A percentile compares a stretch with the other conserved stretches of the same genome.
Evolutionary conservation across 2,797 vertebrate genomes (phyloP).

Genomic region (Labeo calbasu): DNA sequence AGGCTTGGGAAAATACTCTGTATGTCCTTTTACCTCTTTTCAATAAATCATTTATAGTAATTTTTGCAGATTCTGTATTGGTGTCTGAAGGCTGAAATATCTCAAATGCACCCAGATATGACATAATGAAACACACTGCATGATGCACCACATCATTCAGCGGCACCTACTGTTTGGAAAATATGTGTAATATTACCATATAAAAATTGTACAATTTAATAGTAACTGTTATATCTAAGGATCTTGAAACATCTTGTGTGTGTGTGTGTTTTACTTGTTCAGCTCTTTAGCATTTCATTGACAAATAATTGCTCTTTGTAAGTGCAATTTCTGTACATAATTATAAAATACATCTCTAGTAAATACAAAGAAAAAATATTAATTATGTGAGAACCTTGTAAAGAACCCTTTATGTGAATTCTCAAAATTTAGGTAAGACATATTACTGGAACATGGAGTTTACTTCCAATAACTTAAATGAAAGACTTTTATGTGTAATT

Average conservation of each 20-base stretch:
- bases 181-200: not conserved
- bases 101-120: not conserved
- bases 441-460: not conserved
- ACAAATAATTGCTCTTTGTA: not conserved
- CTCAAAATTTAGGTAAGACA: not conserved
- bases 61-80: conserved; percentile 3
- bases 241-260: not conserved
- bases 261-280: not conserved
- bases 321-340: not conserved
- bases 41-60: not conserved
- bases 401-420: not conserved
- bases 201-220: not conserved
- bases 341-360: not conserved
- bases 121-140: conserved; percentile 27
- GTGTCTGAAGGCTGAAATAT: not conserved
- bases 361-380: not conserved
- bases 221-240: not conserved
- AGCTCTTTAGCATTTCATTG: not conserved
- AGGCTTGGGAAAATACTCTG: conserved; percentile 73
- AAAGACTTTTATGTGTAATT: not conserved
- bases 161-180: not conserved
- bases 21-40: conserved; percentile 56
- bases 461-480: not conserved
- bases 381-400: not conserved
- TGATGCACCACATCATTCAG: not conserved